phyloP scores from a whole-genome alignment of 2,797 vertebrate species.

The Odontamblyopus rebecca region DNA sequence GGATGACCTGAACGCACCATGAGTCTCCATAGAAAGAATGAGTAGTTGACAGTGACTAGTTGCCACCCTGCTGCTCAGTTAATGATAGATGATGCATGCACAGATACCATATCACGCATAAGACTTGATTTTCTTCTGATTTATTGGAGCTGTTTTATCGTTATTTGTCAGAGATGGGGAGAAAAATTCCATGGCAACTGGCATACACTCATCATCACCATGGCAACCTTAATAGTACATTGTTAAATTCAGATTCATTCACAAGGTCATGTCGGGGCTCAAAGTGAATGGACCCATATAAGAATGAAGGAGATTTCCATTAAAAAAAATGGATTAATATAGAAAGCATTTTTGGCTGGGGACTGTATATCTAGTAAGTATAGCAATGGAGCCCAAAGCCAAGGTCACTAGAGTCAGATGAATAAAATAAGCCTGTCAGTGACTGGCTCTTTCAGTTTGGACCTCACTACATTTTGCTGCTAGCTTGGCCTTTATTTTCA shows the following conservation, averaged over 20 bases:
- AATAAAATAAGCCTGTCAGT: conserved; percentile 64
- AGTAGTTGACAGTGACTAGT: too few relatives aligned
- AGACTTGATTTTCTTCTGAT: background rate
- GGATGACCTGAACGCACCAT: too few relatives aligned
- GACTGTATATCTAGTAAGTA: background rate
- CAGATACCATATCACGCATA: background rate
- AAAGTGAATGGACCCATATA: conserved; percentile 24
- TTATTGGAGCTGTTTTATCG: background rate
- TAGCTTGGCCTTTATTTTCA: background rate
- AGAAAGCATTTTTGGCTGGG: conserved; percentile 40
- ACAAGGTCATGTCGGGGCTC: conserved; percentile 53
- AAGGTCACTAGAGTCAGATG: conserved; percentile 61
- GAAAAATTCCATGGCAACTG: conserved; percentile 74
- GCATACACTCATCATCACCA: conserved; percentile 65
- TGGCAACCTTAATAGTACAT: conserved; percentile 74
- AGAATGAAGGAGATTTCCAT: background rate
- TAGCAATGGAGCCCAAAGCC: conserved; percentile 37
- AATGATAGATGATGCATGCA: background rate
- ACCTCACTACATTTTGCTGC: conserved; percentile 63
- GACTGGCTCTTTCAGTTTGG: conserved; percentile 64
- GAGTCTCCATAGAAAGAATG: too few relatives aligned
- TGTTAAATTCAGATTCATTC: conserved; percentile 64
- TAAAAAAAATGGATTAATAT: conserved; percentile 8
- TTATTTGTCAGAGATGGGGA: conserved; percentile 3
- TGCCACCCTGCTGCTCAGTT: too few relatives aligned